phyloP scores from a whole-genome alignment of 2,888 invertebrate genomes.

The Drosophila atroscutellata region DNA sequence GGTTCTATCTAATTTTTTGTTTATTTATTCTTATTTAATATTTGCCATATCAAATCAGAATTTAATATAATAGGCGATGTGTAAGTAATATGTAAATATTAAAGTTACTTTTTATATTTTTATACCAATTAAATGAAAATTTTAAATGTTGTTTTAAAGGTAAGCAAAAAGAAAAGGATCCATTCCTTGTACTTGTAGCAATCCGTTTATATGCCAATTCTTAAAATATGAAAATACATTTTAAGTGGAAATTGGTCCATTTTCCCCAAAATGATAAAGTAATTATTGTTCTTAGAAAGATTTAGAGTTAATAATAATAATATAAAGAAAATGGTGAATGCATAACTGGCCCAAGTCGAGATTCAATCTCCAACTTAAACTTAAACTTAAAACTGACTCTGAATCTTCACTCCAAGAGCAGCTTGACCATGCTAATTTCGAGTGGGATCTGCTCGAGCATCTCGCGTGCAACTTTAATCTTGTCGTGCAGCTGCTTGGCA shows the following conservation, averaged over 20 bases:
- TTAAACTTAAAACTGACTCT: neutral
- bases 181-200: too few relatives aligned
- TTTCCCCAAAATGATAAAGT: too few relatives aligned
- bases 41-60: neutral
- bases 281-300: too few relatives aligned
- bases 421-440: constrained; percentile 86
- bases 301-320: constrained; percentile 3
- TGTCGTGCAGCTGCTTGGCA: constrained; percentile 88
- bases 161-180: too few relatives aligned
- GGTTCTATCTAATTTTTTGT: neutral
- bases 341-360: neutral
- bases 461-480: constrained; percentile 92
- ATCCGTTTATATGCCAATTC: too few relatives aligned
- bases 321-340: constrained; percentile 30
- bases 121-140: too few relatives aligned
- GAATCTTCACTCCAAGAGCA: constrained; percentile 33
- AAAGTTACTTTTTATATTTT: too few relatives aligned
- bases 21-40: neutral
- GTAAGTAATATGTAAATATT: too few relatives aligned
- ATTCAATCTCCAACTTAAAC: neutral
- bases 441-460: constrained; percentile 92
- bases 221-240: too few relatives aligned
- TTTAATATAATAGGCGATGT: too few relatives aligned
- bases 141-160: too few relatives aligned
- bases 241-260: too few relatives aligned